A percentile compares a stretch with the other conserved stretches of the same genome.
These are phyloP conservation scores for Apotomis turbidana DNA, from an alignment of 2,888 invertebrate species.

Conservation along the genomic window DNA sequence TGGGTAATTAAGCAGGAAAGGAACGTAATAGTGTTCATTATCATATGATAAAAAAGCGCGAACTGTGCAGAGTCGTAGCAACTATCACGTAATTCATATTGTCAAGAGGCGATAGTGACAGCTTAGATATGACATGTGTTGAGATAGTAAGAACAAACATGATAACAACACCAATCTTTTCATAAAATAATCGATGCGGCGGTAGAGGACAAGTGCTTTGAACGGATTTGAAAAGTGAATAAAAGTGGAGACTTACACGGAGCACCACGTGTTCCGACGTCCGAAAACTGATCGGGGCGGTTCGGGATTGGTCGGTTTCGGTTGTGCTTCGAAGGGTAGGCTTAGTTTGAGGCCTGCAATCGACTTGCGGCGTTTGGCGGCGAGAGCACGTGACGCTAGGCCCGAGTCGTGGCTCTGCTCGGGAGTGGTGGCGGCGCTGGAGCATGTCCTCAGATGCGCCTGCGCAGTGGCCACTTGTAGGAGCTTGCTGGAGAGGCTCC, in stretches of 20 bases:
- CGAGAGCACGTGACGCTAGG: constrained; percentile 74
- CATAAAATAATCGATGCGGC: constrained; percentile 22
- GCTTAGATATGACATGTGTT: constrained; percentile 56
- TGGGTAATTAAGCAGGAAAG: constrained; percentile 12
- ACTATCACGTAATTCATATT: constrained; percentile 55
- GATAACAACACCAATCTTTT: constrained; percentile 46
- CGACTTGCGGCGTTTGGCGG: constrained; percentile 78
- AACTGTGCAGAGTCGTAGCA: constrained; percentile 50
- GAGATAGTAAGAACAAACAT: constrained; percentile 54
- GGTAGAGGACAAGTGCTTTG: not conserved
- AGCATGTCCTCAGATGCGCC: constrained; percentile 77
- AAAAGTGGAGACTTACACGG: constrained; percentile 64
- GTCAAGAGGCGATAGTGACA: constrained; percentile 54
- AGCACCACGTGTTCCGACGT: constrained; percentile 82
- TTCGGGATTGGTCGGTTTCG: constrained; percentile 62
- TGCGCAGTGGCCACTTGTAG: constrained; percentile 80
- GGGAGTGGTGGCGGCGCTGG: constrained; percentile 63
- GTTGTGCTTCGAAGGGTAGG: constrained; percentile 64
- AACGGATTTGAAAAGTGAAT: not conserved
- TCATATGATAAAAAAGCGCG: constrained; percentile 26
- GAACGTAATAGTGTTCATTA: constrained; percentile 2
- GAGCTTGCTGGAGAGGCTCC: constrained; percentile 74
- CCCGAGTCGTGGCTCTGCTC: constrained; percentile 68
- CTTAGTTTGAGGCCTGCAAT: constrained; percentile 75
- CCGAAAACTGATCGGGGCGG: constrained; percentile 64